Conservation (phyloP, 2,797 vertebrate genomes). For the Hafferia zeledoni region DNA sequence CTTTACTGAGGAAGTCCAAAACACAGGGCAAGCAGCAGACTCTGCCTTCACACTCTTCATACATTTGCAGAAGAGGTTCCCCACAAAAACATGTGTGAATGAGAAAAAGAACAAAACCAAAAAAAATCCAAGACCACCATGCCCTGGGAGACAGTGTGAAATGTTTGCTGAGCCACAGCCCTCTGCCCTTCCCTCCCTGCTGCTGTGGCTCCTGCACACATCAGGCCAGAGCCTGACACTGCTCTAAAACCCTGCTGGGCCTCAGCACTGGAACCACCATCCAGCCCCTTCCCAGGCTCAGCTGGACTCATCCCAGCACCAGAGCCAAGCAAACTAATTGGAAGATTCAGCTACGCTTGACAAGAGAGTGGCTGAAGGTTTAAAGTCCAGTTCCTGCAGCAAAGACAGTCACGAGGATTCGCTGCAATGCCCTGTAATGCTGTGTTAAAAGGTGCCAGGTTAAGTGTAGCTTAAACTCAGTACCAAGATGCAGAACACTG, state of each 20-base stretch:
- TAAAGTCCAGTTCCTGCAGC: slow-evolving; percentile 7
- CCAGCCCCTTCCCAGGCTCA: not conserved
- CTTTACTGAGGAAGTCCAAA: not conserved
- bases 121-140: not conserved
- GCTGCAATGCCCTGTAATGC: not conserved
- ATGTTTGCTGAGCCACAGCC: not conserved
- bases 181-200: not conserved
- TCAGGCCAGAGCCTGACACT: not conserved
- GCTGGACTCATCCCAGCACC: not conserved
- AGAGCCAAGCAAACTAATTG: not conserved
- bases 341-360: not conserved
- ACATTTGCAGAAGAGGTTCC: not conserved
- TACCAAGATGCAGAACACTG: not conserved
- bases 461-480: not conserved
- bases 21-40: not conserved
- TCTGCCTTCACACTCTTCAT: not conserved
- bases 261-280: not conserved
- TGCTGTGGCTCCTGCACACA: not conserved
- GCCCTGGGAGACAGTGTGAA: not conserved
- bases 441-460: not conserved
- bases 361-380: not conserved
- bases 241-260: not conserved
- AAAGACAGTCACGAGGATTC: not conserved
- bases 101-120: not conserved
- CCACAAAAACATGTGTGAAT: not conserved